Conservation (phyloP, 1,140 invertebrate species). For the Drosophila eugracilis region DNA sequence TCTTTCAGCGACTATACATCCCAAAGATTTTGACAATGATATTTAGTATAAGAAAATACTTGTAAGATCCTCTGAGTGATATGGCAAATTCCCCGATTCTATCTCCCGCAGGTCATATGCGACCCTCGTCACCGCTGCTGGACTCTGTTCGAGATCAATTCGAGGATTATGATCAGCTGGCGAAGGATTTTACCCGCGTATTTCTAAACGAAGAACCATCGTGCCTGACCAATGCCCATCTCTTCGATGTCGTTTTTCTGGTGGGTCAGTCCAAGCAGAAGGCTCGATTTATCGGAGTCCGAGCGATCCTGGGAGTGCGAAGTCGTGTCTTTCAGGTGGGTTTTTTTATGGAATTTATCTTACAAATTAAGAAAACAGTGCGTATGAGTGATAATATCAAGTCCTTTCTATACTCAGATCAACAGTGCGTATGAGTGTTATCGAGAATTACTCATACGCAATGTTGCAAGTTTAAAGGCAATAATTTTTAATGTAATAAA, state of each 20-base stretch:
- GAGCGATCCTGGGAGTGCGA: slow-evolving; percentile 95
- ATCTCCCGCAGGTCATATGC: slow-evolving; percentile 89
- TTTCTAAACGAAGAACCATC: slow-evolving; percentile 93
- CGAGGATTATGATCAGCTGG: slow-evolving; percentile 96
- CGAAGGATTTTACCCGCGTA: slow-evolving; percentile 95
- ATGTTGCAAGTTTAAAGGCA: not conserved
- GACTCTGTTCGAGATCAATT: slow-evolving; percentile 96
- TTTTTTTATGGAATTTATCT: too few species aligned
- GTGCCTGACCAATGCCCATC: slow-evolving; percentile 89
- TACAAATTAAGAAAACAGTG: too few species aligned
- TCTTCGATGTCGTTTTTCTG: slow-evolving; percentile 96
- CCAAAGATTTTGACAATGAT: not conserved
- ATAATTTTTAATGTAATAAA: not conserved
- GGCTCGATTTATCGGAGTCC: slow-evolving; percentile 94
- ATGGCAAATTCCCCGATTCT: not conserved
- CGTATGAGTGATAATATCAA: not conserved
- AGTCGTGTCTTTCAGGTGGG: slow-evolving; percentile 83
- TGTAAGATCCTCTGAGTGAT: not conserved
- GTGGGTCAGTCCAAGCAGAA: slow-evolving; percentile 95
- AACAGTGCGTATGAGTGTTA: not conserved
- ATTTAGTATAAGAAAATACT: not conserved
- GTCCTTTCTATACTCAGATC: too few species aligned
- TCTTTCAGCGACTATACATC: slow-evolving; percentile 9
- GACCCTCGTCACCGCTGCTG: slow-evolving; percentile 95
- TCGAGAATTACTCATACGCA: slow-evolving; percentile 4